Evolutionary conservation across 1,140 invertebrate genomes (phyloP).

Genomic region (Augochlora pura): DNA sequence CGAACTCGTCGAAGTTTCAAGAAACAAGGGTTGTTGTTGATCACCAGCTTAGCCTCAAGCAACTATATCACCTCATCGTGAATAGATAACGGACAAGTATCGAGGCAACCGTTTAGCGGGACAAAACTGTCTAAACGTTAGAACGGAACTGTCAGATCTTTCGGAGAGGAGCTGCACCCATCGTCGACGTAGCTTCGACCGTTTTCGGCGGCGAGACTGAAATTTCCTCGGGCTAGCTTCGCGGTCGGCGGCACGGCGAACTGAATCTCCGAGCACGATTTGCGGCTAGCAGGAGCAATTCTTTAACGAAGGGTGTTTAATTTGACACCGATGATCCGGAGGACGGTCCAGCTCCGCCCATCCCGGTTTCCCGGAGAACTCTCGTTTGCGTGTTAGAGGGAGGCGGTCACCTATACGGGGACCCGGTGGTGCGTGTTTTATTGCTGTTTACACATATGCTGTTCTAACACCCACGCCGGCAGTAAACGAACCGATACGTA

Average conservation of each 20-base stretch:
- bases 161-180: background rate
- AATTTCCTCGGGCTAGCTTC: background rate
- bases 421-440: conserved; percentile 67
- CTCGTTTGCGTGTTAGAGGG: conserved; percentile 55
- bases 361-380: conserved; percentile 48
- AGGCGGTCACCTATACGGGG: conserved; percentile 61
- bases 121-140: background rate
- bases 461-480: conserved; percentile 67
- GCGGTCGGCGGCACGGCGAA: background rate
- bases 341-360: conserved; percentile 62
- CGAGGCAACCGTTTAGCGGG: background rate
- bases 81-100: too few species aligned
- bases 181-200: background rate
- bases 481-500: conserved; percentile 69
- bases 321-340: conserved; percentile 57
- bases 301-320: conserved; percentile 65
- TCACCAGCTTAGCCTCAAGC: too few species aligned
- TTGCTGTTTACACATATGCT: conserved; percentile 74
- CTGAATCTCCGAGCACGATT: conserved; percentile 24
- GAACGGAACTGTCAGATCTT: background rate
- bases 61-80: too few species aligned
- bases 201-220: background rate
- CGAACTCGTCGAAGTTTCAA: too few species aligned
- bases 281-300: conserved; percentile 23
- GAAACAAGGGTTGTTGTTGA: too few species aligned